Evolutionary conservation across 2,797 vertebrate species (phyloP).

Genomic region (Girardinus metallicus): DNA sequence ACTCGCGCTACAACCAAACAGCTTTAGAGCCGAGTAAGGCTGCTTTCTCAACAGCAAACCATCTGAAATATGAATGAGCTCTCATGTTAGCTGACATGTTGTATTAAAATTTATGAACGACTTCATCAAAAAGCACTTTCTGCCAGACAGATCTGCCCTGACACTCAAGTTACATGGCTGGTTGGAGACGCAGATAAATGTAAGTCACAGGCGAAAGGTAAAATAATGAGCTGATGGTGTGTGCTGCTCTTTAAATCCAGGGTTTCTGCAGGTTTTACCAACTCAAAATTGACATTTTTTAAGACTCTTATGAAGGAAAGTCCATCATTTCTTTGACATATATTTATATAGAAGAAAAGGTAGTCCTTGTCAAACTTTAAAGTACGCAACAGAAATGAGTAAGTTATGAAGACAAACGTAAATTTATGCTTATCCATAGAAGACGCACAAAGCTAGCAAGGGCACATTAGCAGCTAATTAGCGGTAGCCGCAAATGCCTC

Average conservation of each 20-base stretch:
- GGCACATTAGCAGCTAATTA: too few relatives aligned
- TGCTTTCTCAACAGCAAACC: constrained; percentile 87
- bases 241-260: background rate
- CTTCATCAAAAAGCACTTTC: constrained; percentile 99
- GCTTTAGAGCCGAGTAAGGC: constrained; percentile 68
- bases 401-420: too few relatives aligned
- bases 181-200: constrained; percentile 92
- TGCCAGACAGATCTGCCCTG: constrained; percentile 93
- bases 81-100: constrained; percentile 91
- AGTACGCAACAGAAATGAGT: too few relatives aligned
- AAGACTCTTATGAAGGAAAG: too few relatives aligned
- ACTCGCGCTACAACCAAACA: background rate
- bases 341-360: too few relatives aligned
- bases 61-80: constrained; percentile 95
- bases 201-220: background rate
- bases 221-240: background rate
- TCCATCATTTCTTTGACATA: too few relatives aligned
- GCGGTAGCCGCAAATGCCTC: too few relatives aligned
- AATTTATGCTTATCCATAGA: too few relatives aligned
- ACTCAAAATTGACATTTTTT: too few relatives aligned
- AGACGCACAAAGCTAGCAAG: too few relatives aligned
- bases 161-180: constrained; percentile 93
- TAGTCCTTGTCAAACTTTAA: too few relatives aligned
- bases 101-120: constrained; percentile 99
- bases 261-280: background rate